Percentiles rank a stretch among this genome's conserved stretches.
Evolutionary conservation across 2,888 invertebrate species (phyloP).

Genomic region (Brachylomia viminalis): DNA sequence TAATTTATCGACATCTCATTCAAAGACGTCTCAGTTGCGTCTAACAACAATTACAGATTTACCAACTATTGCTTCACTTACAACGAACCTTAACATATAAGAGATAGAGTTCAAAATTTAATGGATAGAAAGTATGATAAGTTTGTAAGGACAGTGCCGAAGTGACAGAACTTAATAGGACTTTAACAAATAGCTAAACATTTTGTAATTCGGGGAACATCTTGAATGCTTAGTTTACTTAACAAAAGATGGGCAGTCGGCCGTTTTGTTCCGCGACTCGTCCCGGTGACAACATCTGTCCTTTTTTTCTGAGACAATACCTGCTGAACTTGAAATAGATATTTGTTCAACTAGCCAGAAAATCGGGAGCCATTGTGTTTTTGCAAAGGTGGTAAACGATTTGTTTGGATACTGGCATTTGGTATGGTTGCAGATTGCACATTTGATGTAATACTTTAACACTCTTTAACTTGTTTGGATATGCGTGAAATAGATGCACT

Average conservation of each 20-base stretch:
- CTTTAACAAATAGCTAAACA: slow-evolving; percentile 90
- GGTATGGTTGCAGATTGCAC: slow-evolving; percentile 75
- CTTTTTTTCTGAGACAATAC: slow-evolving; percentile 81
- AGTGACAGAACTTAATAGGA: slow-evolving; percentile 89
- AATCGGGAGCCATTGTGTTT: slow-evolving; percentile 86
- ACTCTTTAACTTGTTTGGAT: slow-evolving; percentile 28
- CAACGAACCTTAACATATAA: slow-evolving; percentile 55
- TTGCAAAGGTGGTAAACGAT: slow-evolving; percentile 79
- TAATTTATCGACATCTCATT: slow-evolving; percentile 90
- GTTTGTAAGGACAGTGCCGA: slow-evolving; percentile 78
- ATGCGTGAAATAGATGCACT: slow-evolving; percentile 15
- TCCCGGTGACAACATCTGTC: slow-evolving; percentile 87
- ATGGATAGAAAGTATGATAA: slow-evolving; percentile 43
- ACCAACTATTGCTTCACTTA: slow-evolving; percentile 66
- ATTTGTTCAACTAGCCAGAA: slow-evolving; percentile 90
- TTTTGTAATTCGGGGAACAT: slow-evolving; percentile 89
- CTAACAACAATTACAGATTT: slow-evolving; percentile 84
- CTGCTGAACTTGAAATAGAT: slow-evolving; percentile 84
- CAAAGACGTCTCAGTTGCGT: slow-evolving; percentile 84
- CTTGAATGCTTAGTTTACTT: slow-evolving; percentile 86
- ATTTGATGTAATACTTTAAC: slow-evolving; percentile 73
- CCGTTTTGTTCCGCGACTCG: slow-evolving; percentile 81
- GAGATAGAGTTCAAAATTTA: slow-evolving; percentile 65
- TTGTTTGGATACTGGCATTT: slow-evolving; percentile 79
- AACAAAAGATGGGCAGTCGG: slow-evolving; percentile 84